A percentile compares a stretch with the other conserved stretches of the same genome.
phyloP scores from a whole-genome alignment of 2,888 invertebrate species.

The Nomada fucata region DNA sequence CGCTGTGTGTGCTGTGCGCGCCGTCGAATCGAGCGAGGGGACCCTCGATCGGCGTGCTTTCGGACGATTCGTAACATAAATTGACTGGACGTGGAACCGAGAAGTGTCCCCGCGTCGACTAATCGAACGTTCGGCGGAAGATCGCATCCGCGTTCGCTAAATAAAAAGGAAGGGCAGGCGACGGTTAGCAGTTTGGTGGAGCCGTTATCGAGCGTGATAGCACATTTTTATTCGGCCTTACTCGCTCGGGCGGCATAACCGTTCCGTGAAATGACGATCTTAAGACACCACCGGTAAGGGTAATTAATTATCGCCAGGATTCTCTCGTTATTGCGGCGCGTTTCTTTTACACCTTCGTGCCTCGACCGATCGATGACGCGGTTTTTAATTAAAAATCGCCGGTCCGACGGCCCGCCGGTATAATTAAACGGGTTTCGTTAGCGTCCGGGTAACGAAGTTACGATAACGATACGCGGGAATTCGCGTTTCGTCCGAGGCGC shows the following conservation, averaged over 20 bases:
- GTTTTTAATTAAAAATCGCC: conserved; percentile 51
- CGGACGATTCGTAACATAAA: too few relatives aligned
- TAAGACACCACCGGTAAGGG: conserved; percentile 4
- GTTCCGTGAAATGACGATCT: conserved; percentile 24
- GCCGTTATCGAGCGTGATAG: conserved; percentile 16
- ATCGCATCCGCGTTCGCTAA: neutral
- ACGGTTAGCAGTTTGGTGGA: conserved; percentile 6
- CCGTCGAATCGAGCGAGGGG: too few relatives aligned
- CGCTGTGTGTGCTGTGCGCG: too few relatives aligned
- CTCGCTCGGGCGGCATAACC: conserved; percentile 20
- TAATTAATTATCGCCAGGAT: conserved; percentile 21
- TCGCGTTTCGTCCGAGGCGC: conserved; percentile 13
- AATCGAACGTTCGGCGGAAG: conserved; percentile 18
- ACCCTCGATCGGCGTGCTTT: too few relatives aligned
- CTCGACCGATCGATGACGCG: conserved; percentile 18
- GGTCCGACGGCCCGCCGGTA: conserved; percentile 17
- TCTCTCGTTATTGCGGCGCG: conserved; percentile 4
- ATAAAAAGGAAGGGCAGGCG: neutral
- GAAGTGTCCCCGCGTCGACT: neutral
- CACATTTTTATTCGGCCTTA: conserved; percentile 7
- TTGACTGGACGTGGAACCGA: too few relatives aligned
- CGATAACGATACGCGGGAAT: conserved; percentile 39
- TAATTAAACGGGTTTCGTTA: conserved; percentile 44
- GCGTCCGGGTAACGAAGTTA: conserved; percentile 50
- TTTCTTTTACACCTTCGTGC: neutral